Evolutionary conservation across 2,888 invertebrate species (phyloP), one percentile per base, ranked within the genome.

Genomic region (Metalampra italica): DNA sequence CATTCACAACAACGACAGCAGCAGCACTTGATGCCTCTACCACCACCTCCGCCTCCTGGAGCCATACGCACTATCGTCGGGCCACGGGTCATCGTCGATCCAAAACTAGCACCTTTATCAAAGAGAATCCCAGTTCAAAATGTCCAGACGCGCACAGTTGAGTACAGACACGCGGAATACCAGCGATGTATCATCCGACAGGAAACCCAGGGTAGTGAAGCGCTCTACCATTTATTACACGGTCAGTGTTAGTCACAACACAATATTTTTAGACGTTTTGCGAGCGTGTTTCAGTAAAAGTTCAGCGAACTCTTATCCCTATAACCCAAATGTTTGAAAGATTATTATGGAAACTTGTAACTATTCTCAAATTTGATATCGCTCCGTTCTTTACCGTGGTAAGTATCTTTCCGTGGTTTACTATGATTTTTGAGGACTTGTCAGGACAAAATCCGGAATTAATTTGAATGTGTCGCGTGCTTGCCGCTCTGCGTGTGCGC

Each of bases 1-100:
- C 96, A 96, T 13, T 95, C 93, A 68, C 94, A 96, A 67, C 96
- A 93, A 52, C 92, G 87, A 68, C 94, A 94, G 71, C 93, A 94
- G 59, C 94, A 95, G 68, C 95, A 93, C 66, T 92, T 92, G 52
- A 93, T 87, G 44, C 94, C 93, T 38, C 88, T 82, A 1, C 78
- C 74, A 1, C 82, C 73, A 9, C 62, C 54, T 5, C 73, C 76
- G 12, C 71, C 73, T 9, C 74, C 68, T 1, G 88, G 86, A 13
- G 75, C 71, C 54, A 91, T 81, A 2, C 85, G 78, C 46, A 91
- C 82, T 51, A 91, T 82, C 0, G 89, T 90, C 34, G 90, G 90
- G 8, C 90, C 89, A 38, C 90, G 82, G 50, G 80, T 75, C 81
- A 86, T 88, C n/a, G 11, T n/a, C 36, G 11, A 34, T 3, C 34